A percentile compares a stretch with the other conserved stretches of the same genome.
Conservation (phyloP, 2,113 vertebrate genomes). For the Vimba vimba region DNA sequence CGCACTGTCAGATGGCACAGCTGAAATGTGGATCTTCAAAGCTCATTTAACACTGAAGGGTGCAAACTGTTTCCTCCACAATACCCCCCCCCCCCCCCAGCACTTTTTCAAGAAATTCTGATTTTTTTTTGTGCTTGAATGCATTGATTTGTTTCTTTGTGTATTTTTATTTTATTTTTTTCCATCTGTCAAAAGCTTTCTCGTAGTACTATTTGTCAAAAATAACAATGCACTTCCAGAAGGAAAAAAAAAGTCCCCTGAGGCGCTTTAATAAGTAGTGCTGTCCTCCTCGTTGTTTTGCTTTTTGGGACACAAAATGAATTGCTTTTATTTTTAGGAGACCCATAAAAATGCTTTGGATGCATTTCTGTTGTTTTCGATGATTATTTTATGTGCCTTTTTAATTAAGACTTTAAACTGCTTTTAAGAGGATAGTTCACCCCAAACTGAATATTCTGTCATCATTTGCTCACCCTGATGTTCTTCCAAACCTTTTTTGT, state of each 20-base stretch:
- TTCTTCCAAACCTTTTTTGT: not conserved
- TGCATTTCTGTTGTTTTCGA: not conserved
- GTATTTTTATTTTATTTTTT: not conserved
- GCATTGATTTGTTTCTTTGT: conserved; percentile 44
- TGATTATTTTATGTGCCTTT: not conserved
- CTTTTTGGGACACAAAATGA: not conserved
- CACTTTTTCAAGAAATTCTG: conserved; percentile 38
- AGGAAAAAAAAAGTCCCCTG: not conserved
- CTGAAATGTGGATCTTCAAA: conserved; percentile 33
- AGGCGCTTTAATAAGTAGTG: conserved; percentile 2
- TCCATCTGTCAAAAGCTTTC: conserved; percentile 8
- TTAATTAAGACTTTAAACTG: not conserved
- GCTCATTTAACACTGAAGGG: conserved; percentile 55
- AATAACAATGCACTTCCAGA: conserved; percentile 29
- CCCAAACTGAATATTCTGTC: not conserved
- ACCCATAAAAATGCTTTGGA: not conserved
- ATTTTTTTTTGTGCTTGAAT: conserved; percentile 44
- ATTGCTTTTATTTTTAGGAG: conserved; percentile 27
- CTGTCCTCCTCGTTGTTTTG: not conserved
- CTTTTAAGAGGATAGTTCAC: not conserved
- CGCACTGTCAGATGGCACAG: conserved; percentile 24
- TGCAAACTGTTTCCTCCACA: conserved; percentile 34
- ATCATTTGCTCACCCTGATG: not conserved
- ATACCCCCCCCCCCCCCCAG: not conserved
- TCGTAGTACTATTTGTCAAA: conserved; percentile 24